These are phyloP conservation scores for Scaptomyza polygonia DNA, from an alignment of 2,888 invertebrate genomes.

Conservation along the genomic window DNA sequence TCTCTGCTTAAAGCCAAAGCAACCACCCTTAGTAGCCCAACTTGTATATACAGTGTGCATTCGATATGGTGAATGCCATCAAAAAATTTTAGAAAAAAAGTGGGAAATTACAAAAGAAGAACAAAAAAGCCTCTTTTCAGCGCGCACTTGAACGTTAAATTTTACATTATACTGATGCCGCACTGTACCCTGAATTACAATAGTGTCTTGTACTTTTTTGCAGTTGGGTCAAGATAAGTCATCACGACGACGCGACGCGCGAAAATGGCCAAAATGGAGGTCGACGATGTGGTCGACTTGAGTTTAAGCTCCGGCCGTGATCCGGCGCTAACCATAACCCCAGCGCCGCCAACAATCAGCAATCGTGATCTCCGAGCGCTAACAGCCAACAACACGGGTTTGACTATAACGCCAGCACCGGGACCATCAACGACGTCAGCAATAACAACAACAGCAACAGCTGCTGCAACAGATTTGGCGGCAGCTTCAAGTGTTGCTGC, in stretches of 20 bases:
- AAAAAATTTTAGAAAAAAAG: too few species aligned
- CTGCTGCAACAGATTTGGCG: background rate
- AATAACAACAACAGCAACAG: constrained; percentile 12
- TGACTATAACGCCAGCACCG: constrained; percentile 87
- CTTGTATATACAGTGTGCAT: constrained; percentile 24
- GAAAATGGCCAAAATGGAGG: constrained; percentile 91
- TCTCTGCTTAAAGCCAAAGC: constrained; percentile 12
- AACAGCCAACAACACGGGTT: constrained; percentile 86
- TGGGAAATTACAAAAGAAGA: too few species aligned
- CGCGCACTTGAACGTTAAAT: too few species aligned
- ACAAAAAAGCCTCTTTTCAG: too few species aligned
- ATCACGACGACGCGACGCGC: constrained; percentile 82
- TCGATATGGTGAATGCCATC: background rate
- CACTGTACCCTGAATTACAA: background rate
- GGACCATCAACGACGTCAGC: constrained; percentile 7
- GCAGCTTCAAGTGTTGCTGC: too few species aligned
- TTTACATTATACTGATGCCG: background rate
- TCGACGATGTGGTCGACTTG: constrained; percentile 95
- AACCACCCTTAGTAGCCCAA: constrained; percentile 55
- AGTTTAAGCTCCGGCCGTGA: constrained; percentile 87
- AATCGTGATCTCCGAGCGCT: constrained; percentile 86
- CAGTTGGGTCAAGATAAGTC: constrained; percentile 75
- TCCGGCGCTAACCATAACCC: constrained; percentile 83
- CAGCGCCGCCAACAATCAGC: constrained; percentile 75
- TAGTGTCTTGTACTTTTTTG: constrained; percentile 34